Conservation (phyloP, 2,888 invertebrate genomes). For the Caenorhabditis zanzibari region DNA sequence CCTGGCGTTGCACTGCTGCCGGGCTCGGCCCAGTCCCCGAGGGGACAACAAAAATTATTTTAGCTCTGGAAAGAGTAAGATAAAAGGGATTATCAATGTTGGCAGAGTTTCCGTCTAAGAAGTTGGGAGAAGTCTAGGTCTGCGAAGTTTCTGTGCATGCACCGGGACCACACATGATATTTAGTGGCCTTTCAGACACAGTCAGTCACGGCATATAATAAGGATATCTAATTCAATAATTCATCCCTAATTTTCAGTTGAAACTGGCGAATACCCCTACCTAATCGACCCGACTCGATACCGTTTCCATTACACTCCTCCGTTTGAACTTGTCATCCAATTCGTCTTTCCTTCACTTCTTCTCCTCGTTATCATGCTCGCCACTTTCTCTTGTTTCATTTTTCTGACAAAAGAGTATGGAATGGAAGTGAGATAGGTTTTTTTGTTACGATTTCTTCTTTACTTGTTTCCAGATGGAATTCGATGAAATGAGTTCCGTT, state of each 20-base stretch:
- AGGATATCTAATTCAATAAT: no score
- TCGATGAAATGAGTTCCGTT: conserved; percentile 38
- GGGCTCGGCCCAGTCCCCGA: conserved; percentile 46
- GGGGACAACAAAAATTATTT: conserved; percentile 25
- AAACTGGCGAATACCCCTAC: conserved; percentile 52
- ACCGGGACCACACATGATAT: no score
- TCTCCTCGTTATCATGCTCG: conserved; percentile 39
- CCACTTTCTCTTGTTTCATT: conserved; percentile 16
- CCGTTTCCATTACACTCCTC: conserved; percentile 42
- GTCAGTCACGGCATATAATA: no score
- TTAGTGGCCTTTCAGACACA: no score
- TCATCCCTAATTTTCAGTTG: conserved; percentile 48
- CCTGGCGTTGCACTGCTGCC: conserved; percentile 56
- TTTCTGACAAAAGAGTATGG: conserved; percentile 16
- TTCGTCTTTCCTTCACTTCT: conserved; percentile 39
- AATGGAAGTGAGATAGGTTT: not conserved
- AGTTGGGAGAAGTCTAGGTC: no score
- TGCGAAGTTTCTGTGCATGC: no score
- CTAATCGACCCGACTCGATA: conserved; percentile 50
- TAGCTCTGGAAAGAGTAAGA: no score
- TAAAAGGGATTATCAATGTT: no score
- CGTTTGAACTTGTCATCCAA: conserved; percentile 32
- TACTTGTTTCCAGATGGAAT: conserved; percentile 23
- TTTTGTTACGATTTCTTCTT: not conserved
- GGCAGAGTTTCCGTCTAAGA: no score